Conservation (phyloP, 2,888 invertebrate genomes). For the Lithodes maja region DNA sequence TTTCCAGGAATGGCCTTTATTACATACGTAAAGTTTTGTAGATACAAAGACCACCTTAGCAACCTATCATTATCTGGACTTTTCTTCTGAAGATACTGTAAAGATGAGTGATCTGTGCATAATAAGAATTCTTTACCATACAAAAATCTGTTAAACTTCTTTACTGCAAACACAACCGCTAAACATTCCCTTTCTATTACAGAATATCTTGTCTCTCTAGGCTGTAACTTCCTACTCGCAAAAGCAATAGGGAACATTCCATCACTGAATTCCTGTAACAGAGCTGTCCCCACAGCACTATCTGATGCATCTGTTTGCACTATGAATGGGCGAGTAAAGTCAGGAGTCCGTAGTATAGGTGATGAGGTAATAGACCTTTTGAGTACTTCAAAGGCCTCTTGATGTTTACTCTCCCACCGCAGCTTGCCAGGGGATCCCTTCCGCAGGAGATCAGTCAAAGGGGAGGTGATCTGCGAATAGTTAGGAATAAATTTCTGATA, state of each 20-base stretch:
- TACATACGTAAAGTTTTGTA: not conserved
- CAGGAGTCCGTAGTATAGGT: not conserved
- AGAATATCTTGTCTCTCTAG: not conserved
- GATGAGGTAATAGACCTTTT: not conserved
- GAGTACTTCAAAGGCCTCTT: not conserved
- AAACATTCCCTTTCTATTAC: conserved; percentile 4
- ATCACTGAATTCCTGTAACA: not conserved
- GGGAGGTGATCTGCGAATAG: not conserved
- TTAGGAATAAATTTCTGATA: not conserved
- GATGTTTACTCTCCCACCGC: not conserved
- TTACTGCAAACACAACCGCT: not conserved
- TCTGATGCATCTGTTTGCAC: not conserved
- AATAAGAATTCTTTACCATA: conserved; percentile 12
- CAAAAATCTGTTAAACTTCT: conserved; percentile 3
- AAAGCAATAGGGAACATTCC: not conserved
- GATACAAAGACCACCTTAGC: not conserved
- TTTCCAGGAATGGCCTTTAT: not conserved
- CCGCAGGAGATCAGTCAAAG: not conserved
- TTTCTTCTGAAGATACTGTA: not conserved
- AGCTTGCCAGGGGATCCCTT: not conserved
- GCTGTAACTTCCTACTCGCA: not conserved
- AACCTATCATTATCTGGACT: conserved; percentile 1
- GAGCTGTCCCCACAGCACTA: not conserved
- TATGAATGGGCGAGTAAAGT: not conserved
- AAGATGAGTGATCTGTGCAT: conserved; percentile 8